Evolutionary conservation across 2,888 invertebrate species (phyloP).

Genomic region (Zhengitettix transpicula): DNA sequence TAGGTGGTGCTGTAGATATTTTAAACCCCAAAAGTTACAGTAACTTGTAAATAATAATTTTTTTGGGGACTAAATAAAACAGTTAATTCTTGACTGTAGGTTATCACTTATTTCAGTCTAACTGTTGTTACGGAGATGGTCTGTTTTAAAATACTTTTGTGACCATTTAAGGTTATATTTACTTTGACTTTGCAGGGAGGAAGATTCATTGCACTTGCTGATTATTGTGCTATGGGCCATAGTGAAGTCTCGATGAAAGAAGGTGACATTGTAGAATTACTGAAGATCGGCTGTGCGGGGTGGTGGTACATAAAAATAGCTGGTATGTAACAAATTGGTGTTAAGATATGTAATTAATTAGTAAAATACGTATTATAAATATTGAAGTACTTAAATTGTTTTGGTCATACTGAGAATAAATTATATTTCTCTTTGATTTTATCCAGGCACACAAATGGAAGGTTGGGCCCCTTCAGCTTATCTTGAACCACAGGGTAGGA

Average conservation of each 20-base stretch:
- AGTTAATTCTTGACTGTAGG: not conserved
- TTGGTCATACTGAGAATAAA: too few species aligned
- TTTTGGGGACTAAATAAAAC: not conserved
- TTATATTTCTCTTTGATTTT: too few species aligned
- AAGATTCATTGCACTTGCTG: conserved; percentile 71
- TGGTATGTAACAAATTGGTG: conserved; percentile 32
- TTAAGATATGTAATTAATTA: too few species aligned
- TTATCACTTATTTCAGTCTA: not conserved
- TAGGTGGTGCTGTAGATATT: too few species aligned
- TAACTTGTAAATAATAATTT: too few species aligned
- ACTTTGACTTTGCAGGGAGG: conserved; percentile 4
- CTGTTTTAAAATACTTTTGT: not conserved
- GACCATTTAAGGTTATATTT: not conserved
- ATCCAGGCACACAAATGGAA: conserved; percentile 49
- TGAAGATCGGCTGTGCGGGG: conserved; percentile 86
- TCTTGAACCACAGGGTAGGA: conserved; percentile 43
- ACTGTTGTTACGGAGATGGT: not conserved
- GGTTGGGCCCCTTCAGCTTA: conserved; percentile 94
- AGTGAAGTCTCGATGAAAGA: conserved; percentile 82
- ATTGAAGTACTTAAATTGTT: too few species aligned
- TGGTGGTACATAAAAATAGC: conserved; percentile 90
- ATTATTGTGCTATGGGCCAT: conserved; percentile 81
- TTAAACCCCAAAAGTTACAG: too few species aligned
- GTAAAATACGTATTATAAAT: too few species aligned
- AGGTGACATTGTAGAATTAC: conserved; percentile 76